Conservation (phyloP, 2,113 vertebrate genomes). For the Rhinogobius similis region DNA sequence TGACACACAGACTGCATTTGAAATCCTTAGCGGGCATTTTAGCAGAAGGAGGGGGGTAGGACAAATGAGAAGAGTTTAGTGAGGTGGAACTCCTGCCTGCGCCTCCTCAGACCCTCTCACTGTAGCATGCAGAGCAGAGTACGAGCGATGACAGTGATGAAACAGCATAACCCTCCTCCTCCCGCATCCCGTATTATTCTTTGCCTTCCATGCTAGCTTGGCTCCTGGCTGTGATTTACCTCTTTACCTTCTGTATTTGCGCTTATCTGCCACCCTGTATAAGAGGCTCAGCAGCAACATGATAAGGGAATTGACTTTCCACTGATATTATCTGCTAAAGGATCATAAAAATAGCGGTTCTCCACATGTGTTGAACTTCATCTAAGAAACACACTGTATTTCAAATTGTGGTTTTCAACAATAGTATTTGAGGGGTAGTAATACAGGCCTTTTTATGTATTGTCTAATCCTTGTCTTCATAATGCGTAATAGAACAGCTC, state of each 20-base stretch:
- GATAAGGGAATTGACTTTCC: slow-evolving; percentile 22
- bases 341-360: not conserved
- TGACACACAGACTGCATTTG: not conserved
- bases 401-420: not conserved
- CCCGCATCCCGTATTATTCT: slow-evolving; percentile 9
- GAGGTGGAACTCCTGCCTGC: slow-evolving; percentile 49
- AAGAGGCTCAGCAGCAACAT: slow-evolving; percentile 13
- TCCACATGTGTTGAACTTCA: not conserved
- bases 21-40: not conserved
- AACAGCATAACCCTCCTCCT: slow-evolving; percentile 31
- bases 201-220: not conserved
- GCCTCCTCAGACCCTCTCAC: slow-evolving; percentile 13
- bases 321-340: slow-evolving; percentile 10
- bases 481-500: too few relatives aligned
- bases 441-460: not conserved
- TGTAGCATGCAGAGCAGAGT: slow-evolving; percentile 30
- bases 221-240: slow-evolving; percentile 31
- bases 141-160: slow-evolving; percentile 55
- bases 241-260: slow-evolving; percentile 21
- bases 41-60: slow-evolving; percentile 31
- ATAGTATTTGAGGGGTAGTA: not conserved
- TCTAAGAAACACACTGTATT: not conserved
- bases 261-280: slow-evolving; percentile 17
- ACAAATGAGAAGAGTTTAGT: slow-evolving; percentile 46
- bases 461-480: not conserved